A percentile compares a stretch with the other conserved stretches of the same genome.
phyloP scores from a whole-genome alignment of 2,888 invertebrate genomes.

The Tipula unca region DNA sequence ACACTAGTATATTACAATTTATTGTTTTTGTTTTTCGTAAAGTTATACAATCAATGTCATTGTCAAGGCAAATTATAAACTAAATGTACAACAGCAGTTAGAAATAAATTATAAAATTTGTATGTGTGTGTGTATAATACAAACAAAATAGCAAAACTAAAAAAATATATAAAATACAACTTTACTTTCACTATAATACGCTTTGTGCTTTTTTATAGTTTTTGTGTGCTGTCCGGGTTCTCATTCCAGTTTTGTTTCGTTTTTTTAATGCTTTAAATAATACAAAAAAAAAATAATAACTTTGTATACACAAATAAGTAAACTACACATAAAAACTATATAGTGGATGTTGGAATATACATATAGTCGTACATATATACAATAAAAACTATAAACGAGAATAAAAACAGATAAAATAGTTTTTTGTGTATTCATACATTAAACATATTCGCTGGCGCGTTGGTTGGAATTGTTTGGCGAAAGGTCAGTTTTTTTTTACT shows the following conservation, averaged over 20 bases:
- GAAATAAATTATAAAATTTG: background rate
- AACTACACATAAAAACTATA: too few species aligned
- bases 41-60: background rate
- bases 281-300: background rate
- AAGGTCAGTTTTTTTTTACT: too few species aligned
- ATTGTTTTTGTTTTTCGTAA: background rate
- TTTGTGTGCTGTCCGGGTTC: background rate
- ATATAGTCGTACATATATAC: too few species aligned
- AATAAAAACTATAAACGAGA: too few species aligned
- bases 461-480: too few species aligned
- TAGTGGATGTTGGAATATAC: too few species aligned
- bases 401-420: too few species aligned
- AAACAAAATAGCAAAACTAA: background rate
- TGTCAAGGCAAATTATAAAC: slow-evolving; percentile 2
- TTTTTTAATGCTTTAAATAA: background rate
- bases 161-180: background rate
- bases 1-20: background rate
- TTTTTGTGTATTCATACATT: too few species aligned
- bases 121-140: background rate
- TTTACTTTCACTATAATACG: background rate
- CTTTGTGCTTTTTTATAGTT: background rate
- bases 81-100: background rate
- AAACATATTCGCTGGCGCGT: too few species aligned
- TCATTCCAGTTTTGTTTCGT: background rate
- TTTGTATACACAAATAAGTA: too few species aligned